Evolutionary conservation across 2,797 vertebrate genomes (phyloP), one percentile per base, ranked within the genome.

Genomic region (Falco biarmicus): DNA sequence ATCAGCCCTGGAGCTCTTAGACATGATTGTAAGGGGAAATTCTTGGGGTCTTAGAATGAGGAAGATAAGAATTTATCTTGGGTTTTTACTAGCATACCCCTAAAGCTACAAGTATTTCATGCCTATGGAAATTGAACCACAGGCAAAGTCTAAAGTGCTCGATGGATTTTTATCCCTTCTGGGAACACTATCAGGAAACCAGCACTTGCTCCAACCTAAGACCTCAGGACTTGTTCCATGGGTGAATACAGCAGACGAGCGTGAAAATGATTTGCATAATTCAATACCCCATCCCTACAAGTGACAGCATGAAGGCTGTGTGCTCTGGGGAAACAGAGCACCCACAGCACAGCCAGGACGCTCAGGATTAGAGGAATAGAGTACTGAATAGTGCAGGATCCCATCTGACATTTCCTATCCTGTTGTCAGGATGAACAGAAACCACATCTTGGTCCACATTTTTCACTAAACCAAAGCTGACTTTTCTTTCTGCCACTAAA

Each of bases 251-350:
- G 29, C 63, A 80, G 12, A 20, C 9, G 29, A 68, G 21, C 31
- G 5, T 13, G 9, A 37, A 70, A 22, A 56, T 7, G 9, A 50
- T 20, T 16, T 3, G 4, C 34, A 19, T 18, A n/a, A 14, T 34
- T 45, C 15, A 13, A 28, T 25, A 41, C 4, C 15, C 7, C 16
- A 32, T 10, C n/a, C 63, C 45, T n/a, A 29, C n/a, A 5, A 21
- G 12, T 0, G 2, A 26, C 48, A 29, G 24, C 1, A 7, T 1
- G 5, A 3, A 22, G 20, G 20, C 18, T 9, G 2, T 2, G 15
- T 17, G 3, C 21, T 24, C 22, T 0, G 6, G 3, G 22, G 47
- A 41, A 56, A 18, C 9, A 2, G 1, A 5, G 5, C 28, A 22
- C 9, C 4, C 2, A 2, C 5, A 8, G 15, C 41, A 29, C 28